A percentile compares a stretch with the other conserved stretches of the same genome.
Evolutionary conservation across 2,113 vertebrate species (phyloP).

Genomic region (Acanthochromis polyacanthus): DNA sequence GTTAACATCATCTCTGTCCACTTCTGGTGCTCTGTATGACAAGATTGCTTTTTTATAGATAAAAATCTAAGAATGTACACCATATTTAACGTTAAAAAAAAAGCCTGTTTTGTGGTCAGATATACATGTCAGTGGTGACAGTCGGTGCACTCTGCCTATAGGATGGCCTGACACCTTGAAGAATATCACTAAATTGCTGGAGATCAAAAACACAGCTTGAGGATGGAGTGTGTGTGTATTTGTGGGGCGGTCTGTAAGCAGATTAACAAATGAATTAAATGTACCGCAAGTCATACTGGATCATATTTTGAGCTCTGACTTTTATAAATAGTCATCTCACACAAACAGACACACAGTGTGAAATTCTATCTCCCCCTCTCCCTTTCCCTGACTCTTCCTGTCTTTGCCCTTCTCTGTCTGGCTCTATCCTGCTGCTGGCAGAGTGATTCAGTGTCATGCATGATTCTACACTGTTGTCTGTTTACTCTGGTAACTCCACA

Average conservation of each 20-base stretch:
- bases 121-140: slow-evolving; percentile 8
- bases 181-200: background rate
- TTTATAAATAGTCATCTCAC: slow-evolving; percentile 42
- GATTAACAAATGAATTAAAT: slow-evolving; percentile 58
- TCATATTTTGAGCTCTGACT: slow-evolving; percentile 35
- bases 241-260: slow-evolving; percentile 45
- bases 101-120: background rate
- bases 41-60: background rate
- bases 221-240: slow-evolving; percentile 8
- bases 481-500: slow-evolving; percentile 46
- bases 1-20: background rate
- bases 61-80: background rate
- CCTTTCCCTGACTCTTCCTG: slow-evolving; percentile 35
- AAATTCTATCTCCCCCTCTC: slow-evolving; percentile 27
- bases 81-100: background rate
- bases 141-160: slow-evolving; percentile 1
- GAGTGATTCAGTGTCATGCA: slow-evolving; percentile 57
- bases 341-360: slow-evolving; percentile 26
- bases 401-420: slow-evolving; percentile 48
- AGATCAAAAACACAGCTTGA: slow-evolving; percentile 33
- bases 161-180: slow-evolving; percentile 25
- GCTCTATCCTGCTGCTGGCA: slow-evolving; percentile 44
- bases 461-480: slow-evolving; percentile 50
- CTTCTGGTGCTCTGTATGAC: background rate
- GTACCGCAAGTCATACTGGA: slow-evolving; percentile 26